phyloP scores from a whole-genome alignment of 2,113 vertebrate species.

The Sturnira hondurensis region DNA sequence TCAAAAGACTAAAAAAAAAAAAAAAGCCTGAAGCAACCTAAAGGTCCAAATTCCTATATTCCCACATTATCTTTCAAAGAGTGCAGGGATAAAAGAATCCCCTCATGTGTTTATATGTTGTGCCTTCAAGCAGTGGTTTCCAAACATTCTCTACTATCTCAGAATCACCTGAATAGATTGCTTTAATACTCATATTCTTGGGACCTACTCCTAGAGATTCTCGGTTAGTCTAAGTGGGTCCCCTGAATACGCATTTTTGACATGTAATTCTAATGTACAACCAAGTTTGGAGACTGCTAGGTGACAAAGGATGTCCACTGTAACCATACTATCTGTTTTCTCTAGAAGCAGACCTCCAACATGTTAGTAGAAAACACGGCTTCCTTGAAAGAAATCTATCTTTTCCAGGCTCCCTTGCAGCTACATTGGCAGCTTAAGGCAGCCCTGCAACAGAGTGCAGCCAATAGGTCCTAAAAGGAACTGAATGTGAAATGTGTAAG shows the following conservation, averaged over 20 bases:
- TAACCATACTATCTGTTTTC: neutral
- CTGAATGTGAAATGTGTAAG: neutral
- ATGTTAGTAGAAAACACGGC: neutral
- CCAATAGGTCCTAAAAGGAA: neutral
- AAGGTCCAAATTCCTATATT: neutral
- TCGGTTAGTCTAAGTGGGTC: neutral
- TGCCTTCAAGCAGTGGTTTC: neutral
- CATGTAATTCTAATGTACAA: neutral
- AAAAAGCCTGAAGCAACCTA: neutral
- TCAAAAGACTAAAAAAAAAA: too few species aligned
- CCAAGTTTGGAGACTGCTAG: neutral
- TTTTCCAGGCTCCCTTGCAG: neutral
- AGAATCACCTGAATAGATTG: neutral
- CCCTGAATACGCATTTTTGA: neutral
- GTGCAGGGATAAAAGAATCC: neutral
- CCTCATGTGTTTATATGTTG: neutral
- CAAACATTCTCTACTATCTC: neutral
- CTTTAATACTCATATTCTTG: neutral
- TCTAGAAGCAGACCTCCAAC: neutral
- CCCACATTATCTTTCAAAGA: neutral
- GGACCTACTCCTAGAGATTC: neutral
- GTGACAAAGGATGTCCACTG: neutral
- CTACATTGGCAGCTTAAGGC: neutral
- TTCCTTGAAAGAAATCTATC: neutral
- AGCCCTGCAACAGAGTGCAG: neutral